Evolutionary conservation across 2,797 vertebrate species (phyloP).

Genomic region (Otus scops): DNA sequence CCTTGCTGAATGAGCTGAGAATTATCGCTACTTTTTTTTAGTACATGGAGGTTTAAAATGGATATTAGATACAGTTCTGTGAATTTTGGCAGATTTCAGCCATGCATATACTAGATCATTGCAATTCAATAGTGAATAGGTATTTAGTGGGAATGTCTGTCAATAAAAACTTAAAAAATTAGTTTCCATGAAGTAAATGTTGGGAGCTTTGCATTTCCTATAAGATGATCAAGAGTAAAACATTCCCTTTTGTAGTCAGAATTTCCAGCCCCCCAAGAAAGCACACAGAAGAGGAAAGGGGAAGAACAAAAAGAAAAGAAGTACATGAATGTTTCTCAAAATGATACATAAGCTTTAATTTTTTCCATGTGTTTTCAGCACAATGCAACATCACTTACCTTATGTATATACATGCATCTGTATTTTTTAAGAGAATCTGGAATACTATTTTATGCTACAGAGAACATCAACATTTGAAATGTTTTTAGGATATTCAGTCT

Average conservation of each 20-base stretch:
- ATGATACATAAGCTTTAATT: not conserved
- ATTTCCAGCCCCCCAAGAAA: not conserved
- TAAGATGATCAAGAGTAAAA: not conserved
- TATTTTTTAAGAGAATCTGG: not conserved
- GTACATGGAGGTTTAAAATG: not conserved
- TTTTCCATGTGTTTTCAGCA: not conserved
- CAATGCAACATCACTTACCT: not conserved
- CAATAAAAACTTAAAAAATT: not conserved
- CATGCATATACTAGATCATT: not conserved
- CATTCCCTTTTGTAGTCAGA: not conserved
- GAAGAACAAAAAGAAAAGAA: too few species aligned
- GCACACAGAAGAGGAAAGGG: not conserved
- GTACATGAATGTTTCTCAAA: not conserved
- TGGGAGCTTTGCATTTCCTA: not conserved
- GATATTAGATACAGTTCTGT: not conserved
- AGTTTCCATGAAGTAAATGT: not conserved
- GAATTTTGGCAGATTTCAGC: not conserved
- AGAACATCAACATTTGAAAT: not conserved
- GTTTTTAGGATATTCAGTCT: not conserved
- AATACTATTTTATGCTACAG: not conserved
- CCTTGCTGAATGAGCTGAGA: not conserved
- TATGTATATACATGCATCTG: not conserved
- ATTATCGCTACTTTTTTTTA: not conserved
- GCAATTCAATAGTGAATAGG: rapidly evolving
- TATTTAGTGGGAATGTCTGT: not conserved